phyloP scores from a whole-genome alignment of 2,113 vertebrate species.

The Platycercus adscitus region DNA sequence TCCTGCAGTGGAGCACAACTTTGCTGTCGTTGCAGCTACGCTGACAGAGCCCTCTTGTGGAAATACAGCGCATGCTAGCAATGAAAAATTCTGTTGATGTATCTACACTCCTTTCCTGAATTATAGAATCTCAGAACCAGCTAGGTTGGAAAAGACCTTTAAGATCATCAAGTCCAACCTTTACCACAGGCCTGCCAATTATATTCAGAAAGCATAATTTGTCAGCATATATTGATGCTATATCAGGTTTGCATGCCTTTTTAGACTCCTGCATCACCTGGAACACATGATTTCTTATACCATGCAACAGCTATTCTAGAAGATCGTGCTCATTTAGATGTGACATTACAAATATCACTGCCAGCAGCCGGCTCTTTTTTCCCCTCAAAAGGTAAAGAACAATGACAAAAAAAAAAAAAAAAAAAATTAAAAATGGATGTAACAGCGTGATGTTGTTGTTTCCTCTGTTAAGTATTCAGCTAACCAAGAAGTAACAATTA shows the following conservation, averaged over 20 bases:
- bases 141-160: background rate
- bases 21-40: accelerated
- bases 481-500: background rate
- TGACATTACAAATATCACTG: background rate
- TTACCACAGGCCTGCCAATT: background rate
- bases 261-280: background rate
- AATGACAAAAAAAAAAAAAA: accelerated
- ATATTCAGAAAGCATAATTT: background rate
- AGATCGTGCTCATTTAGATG: accelerated
- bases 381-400: background rate
- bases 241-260: background rate
- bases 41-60: background rate
- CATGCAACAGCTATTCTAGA: background rate
- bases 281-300: background rate
- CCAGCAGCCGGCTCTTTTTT: background rate
- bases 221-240: background rate
- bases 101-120: background rate
- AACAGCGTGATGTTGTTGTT: background rate
- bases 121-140: background rate
- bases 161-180: background rate
- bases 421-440: background rate
- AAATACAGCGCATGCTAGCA: background rate
- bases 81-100: background rate
- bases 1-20: background rate
- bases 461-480: background rate